These are phyloP conservation scores for Mimachlamys varia DNA, from an alignment of 2,888 invertebrate species.

Conservation along the genomic window DNA sequence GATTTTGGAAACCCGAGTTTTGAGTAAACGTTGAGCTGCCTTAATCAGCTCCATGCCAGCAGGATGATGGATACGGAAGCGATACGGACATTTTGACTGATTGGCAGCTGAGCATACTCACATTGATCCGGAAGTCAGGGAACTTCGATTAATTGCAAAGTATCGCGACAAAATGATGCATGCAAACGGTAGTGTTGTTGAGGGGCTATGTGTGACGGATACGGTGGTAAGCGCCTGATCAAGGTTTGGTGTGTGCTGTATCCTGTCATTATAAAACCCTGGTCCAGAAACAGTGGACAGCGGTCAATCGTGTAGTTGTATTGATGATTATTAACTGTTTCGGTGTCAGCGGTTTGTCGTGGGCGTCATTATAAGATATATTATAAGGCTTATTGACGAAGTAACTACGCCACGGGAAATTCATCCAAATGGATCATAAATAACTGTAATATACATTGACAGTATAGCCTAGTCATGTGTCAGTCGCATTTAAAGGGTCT, in stretches of 20 bases:
- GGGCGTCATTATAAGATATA: background rate
- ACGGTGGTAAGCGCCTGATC: background rate
- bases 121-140: background rate
- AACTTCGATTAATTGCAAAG: conserved; percentile 17
- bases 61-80: background rate
- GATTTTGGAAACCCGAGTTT: too few species aligned
- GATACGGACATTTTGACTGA: background rate
- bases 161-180: conserved; percentile 21
- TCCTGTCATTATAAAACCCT: background rate
- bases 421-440: background rate
- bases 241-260: background rate
- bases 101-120: conserved; percentile 12
- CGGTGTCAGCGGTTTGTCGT: background rate
- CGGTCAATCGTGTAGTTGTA: background rate
- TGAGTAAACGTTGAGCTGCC: background rate
- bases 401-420: background rate
- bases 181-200: background rate
- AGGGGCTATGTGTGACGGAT: background rate
- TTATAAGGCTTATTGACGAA: background rate
- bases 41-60: background rate
- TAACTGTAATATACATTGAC: background rate
- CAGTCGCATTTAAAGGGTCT: too few species aligned
- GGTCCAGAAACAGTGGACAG: background rate
- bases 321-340: background rate
- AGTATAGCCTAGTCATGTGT: background rate